phyloP scores from a whole-genome alignment of 2,888 invertebrate genomes.

The Eudasyphora cyanicolor region DNA sequence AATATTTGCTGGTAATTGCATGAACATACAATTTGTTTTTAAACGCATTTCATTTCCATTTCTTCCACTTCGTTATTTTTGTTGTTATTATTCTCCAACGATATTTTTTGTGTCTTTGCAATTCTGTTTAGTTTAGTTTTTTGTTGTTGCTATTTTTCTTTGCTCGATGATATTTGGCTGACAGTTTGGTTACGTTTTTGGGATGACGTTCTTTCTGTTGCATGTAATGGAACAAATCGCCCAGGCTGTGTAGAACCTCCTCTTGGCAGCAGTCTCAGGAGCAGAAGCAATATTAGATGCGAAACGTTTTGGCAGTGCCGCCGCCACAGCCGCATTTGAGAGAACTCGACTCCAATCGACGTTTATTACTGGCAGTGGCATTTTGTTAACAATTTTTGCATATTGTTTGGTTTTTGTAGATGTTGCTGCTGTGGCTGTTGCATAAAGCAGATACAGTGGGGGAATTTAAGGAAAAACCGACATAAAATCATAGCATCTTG shows the following conservation, averaged over 20 bases:
- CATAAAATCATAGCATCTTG: too few species aligned
- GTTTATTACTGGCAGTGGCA: slow-evolving; percentile 43
- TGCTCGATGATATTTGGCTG: slow-evolving; percentile 51
- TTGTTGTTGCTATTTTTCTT: slow-evolving; percentile 39
- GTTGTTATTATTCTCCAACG: not conserved
- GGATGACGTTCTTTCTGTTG: slow-evolving; percentile 48
- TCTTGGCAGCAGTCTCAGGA: not conserved
- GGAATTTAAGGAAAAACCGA: not conserved
- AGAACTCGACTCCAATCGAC: slow-evolving; percentile 27
- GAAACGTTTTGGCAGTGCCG: slow-evolving; percentile 6
- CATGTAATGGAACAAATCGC: not conserved
- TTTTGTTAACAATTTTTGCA: slow-evolving; percentile 60
- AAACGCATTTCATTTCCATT: slow-evolving; percentile 59
- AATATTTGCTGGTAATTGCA: slow-evolving; percentile 37
- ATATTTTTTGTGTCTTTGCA: not conserved
- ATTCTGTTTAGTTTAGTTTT: not conserved
- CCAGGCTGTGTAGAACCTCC: not conserved
- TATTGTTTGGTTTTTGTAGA: slow-evolving; percentile 46
- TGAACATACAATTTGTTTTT: slow-evolving; percentile 52
- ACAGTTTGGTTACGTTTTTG: slow-evolving; percentile 43
- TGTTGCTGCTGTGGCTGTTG: slow-evolving; percentile 16
- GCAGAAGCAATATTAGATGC: slow-evolving; percentile 9
- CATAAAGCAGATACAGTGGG: not conserved
- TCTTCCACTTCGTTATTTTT: slow-evolving; percentile 31
- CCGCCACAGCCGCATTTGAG: not conserved